Percentiles rank a stretch among this genome's conserved stretches.
Evolutionary conservation across 2,888 invertebrate genomes (phyloP).

Genomic region (Caradrina kadenii): DNA sequence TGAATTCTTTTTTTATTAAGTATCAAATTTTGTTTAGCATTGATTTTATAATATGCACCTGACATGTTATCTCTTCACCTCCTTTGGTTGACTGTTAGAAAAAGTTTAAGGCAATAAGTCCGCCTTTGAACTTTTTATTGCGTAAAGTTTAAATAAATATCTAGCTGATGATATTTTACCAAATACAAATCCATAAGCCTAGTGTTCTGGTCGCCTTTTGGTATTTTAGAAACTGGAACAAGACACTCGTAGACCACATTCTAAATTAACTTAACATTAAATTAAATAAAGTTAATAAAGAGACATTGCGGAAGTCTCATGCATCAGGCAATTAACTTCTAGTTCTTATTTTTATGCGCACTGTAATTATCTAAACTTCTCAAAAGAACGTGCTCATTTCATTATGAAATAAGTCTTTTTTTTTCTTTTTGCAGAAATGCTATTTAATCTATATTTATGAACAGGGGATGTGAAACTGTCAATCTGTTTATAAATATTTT

Average conservation of each 20-base stretch:
- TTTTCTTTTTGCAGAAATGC: slow-evolving; percentile 13
- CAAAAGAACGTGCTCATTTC: slow-evolving; percentile 33
- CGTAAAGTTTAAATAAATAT: too few species aligned
- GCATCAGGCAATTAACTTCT: slow-evolving; percentile 47
- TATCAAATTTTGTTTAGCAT: too few species aligned
- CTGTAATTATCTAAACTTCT: slow-evolving; percentile 43
- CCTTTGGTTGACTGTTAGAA: too few species aligned
- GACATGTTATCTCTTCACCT: too few species aligned
- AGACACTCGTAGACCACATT: slow-evolving; percentile 7
- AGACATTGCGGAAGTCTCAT: slow-evolving; percentile 48
- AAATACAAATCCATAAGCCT: too few species aligned
- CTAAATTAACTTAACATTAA: slow-evolving; percentile 3
- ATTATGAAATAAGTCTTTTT: slow-evolving; percentile 20
- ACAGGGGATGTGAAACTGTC: not conserved
- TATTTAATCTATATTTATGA: slow-evolving; percentile 4
- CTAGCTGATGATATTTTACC: too few species aligned
- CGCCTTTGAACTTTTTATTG: too few species aligned
- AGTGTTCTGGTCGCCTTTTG: not conserved
- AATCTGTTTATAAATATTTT: not conserved
- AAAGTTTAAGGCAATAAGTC: too few species aligned
- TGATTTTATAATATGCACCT: too few species aligned
- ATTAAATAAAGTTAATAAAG: slow-evolving; percentile 9
- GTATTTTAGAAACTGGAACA: not conserved
- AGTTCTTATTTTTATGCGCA: slow-evolving; percentile 47
- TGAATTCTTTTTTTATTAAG: too few species aligned